Evolutionary conservation across 2,888 invertebrate species (phyloP), one percentile per base, ranked within the genome.

Genomic region (Ochropleura plecta): DNA sequence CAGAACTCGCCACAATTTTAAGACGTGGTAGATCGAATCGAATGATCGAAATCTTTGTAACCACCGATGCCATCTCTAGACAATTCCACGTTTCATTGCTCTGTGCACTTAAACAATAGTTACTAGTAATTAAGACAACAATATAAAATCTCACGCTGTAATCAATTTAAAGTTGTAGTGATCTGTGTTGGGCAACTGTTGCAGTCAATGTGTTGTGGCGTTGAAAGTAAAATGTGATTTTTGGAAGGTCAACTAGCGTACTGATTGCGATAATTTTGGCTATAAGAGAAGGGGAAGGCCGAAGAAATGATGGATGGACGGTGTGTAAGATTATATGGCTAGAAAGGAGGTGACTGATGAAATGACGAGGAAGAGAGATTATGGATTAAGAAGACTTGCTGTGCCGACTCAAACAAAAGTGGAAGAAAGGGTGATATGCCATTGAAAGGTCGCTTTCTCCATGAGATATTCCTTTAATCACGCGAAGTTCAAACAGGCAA

Each of bases 101-200:
- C 62, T 62, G 6, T 62, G 14, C 4, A 14, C 14, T 46, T 44
- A 44, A 20, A 73, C 73, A 73, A 73, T 73, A 53, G 73, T 18
- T 14, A 14, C 51, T 18, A 18, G 48, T 74, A 76, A 74, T 74
- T 74, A 64, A 74, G 53, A 53, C 3, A 64, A 74, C 76, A 74
- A 76, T 74, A 64, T 42, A 53, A 20, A 30, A 40, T 74, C 76
- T 48, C 74, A 74, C 74, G 74, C 53, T n/a, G 53, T 55, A 74
- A 76, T 65, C 74, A 80, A 69, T 65, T 80, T 20, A 18, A 55
- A 49, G 57, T 40, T 66, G 5, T 42, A 73, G 60, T 60, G 78
- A 82, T 81, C 83, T 73, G 70, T 16, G 83, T 83, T 70, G 16
- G 30, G 79, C 68, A 81, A 81, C 30, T 5, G n/a, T 78, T 78